phyloP scores from a whole-genome alignment of 2,888 invertebrate genomes.

The Platycnemis pennipes region DNA sequence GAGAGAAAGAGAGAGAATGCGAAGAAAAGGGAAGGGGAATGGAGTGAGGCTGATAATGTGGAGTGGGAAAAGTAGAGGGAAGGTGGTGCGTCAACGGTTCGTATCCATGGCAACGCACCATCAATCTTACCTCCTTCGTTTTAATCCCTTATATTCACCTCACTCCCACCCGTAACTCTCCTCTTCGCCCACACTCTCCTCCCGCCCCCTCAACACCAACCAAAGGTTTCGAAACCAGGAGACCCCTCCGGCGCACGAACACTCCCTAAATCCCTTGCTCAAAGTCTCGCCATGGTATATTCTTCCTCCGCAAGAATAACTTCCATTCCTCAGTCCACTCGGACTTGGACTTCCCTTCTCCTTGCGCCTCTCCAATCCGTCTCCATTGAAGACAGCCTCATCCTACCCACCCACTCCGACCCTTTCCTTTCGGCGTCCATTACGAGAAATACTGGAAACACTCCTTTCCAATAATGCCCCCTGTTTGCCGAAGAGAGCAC shows the following conservation, averaged over 20 bases:
- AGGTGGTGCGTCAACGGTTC: conserved; percentile 44
- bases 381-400: neutral
- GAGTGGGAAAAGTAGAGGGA: neutral
- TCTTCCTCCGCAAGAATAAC: neutral
- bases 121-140: conserved; percentile 51
- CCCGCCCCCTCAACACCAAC: neutral
- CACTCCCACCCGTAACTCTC: neutral
- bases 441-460: neutral
- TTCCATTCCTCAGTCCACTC: neutral
- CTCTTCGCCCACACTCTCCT: neutral
- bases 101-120: conserved; percentile 56
- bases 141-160: conserved; percentile 53
- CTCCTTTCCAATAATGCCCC: neutral
- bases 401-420: neutral
- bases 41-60: neutral
- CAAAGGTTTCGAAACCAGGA: neutral
- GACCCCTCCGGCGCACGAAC: neutral
- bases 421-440: neutral
- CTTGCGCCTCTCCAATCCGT: neutral
- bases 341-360: neutral
- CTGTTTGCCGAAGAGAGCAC: neutral
- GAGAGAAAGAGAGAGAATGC: neutral
- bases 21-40: neutral
- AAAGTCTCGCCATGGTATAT: neutral
- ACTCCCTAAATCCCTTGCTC: neutral